phyloP scores from a whole-genome alignment of 2,888 invertebrate species.

The Malachius bipustulatus region DNA sequence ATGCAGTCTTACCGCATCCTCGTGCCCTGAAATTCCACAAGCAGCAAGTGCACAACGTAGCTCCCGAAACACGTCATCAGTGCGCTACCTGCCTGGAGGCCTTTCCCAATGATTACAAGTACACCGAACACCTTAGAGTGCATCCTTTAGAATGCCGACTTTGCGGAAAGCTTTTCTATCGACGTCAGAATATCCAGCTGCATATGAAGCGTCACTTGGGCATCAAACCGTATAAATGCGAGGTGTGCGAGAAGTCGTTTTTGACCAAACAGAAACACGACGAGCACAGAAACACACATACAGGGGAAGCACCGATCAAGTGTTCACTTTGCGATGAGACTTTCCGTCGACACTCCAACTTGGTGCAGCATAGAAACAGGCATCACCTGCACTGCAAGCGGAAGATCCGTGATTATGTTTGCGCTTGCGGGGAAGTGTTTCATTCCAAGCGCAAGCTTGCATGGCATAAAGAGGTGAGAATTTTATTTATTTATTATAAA shows the following conservation, averaged over 20 bases:
- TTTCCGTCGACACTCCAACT: slow-evolving; percentile 72
- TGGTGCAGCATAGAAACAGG: slow-evolving; percentile 71
- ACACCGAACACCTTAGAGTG: slow-evolving; percentile 60
- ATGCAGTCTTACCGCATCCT: slow-evolving; percentile 25
- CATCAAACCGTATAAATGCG: slow-evolving; percentile 57
- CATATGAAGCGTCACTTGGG: slow-evolving; percentile 70
- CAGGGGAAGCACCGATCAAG: slow-evolving; percentile 68
- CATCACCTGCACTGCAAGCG: slow-evolving; percentile 63
- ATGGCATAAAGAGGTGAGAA: slow-evolving; percentile 78
- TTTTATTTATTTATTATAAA: too few relatives aligned
- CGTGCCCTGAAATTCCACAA: slow-evolving; percentile 37
- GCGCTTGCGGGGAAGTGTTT: slow-evolving; percentile 62
- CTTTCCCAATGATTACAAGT: slow-evolving; percentile 55
- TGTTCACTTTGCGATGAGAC: slow-evolving; percentile 69
- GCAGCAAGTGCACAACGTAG: slow-evolving; percentile 39
- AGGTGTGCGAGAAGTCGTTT: slow-evolving; percentile 70
- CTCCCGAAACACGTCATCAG: slow-evolving; percentile 30
- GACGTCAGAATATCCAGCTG: slow-evolving; percentile 59
- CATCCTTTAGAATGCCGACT: slow-evolving; percentile 75
- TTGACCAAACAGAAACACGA: slow-evolving; percentile 68
- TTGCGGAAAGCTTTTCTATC: slow-evolving; percentile 66
- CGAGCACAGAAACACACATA: slow-evolving; percentile 75
- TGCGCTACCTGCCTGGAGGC: slow-evolving; percentile 55
- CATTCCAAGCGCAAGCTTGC: slow-evolving; percentile 72
- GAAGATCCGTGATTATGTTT: slow-evolving; percentile 44